Conservation (phyloP, 2,797 vertebrate species). For the Limnodromus scolopaceus region DNA sequence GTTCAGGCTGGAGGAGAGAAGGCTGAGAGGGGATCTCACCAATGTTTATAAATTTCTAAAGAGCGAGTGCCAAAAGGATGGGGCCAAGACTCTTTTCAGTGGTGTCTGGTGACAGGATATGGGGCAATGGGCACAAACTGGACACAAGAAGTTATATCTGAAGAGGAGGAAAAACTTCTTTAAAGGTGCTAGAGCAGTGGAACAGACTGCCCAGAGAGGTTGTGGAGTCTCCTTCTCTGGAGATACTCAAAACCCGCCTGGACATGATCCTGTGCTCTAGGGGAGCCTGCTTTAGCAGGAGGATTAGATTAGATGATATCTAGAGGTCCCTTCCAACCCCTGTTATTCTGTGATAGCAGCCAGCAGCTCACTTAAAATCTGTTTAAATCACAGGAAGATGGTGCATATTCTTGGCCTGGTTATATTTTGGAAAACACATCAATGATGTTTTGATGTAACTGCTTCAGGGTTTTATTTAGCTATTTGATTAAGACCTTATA, state of each 20-base stretch:
- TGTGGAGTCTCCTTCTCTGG: background rate
- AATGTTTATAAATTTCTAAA: background rate
- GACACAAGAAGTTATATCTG: background rate
- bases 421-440: constrained; percentile 13
- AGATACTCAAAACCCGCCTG: background rate
- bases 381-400: background rate
- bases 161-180: background rate
- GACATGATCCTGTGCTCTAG: background rate
- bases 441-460: constrained; percentile 2
- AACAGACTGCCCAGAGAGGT: background rate
- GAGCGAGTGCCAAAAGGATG: background rate
- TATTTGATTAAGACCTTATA: constrained; percentile 36
- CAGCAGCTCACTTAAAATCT: background rate
- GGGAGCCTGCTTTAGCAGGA: background rate
- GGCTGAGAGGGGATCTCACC: background rate
- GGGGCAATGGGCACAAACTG: background rate
- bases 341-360: background rate
- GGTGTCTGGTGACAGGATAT: background rate
- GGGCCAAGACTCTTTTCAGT: background rate
- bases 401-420: constrained; percentile 1
- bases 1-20: background rate
- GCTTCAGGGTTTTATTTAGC: constrained; percentile 8
- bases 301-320: background rate
- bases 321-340: background rate
- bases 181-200: background rate